Conservation (phyloP, 2,113 vertebrate species). For the Psammodynastes pulverulentus region DNA sequence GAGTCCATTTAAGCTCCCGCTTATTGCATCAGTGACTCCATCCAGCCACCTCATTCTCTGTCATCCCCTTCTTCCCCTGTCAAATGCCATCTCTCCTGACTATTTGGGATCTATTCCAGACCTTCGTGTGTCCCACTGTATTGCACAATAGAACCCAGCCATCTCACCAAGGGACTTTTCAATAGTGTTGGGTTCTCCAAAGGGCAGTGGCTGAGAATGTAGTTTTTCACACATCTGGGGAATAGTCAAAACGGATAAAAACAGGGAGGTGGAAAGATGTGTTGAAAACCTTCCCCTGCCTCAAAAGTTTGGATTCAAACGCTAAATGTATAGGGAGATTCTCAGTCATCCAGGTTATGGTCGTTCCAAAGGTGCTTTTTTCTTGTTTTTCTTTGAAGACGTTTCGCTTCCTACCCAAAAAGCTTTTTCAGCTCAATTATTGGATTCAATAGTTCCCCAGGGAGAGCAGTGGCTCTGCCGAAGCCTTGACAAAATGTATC, state of each 20-base stretch:
- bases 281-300: not conserved
- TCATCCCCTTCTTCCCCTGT: no score
- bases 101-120: not conserved
- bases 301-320: not conserved
- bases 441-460: not conserved
- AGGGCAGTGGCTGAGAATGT: not conserved
- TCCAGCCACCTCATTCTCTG: no score
- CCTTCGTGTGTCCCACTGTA: not conserved
- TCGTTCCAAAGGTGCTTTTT: no score
- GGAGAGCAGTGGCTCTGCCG: not conserved
- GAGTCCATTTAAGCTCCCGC: no score
- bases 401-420: no score
- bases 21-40: no score
- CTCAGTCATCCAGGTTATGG: no score
- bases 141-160: not conserved
- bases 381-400: no score
- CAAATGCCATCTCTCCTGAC: not conserved
- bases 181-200: not conserved
- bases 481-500: no score
- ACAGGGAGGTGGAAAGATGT: not conserved
- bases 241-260: not conserved
- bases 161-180: not conserved
- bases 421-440: no score
- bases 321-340: not conserved
- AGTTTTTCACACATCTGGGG: not conserved